Evolutionary conservation across 2,797 vertebrate genomes (phyloP), one percentile per base, ranked within the genome.

Genomic region (Micrastur ruficollis): DNA sequence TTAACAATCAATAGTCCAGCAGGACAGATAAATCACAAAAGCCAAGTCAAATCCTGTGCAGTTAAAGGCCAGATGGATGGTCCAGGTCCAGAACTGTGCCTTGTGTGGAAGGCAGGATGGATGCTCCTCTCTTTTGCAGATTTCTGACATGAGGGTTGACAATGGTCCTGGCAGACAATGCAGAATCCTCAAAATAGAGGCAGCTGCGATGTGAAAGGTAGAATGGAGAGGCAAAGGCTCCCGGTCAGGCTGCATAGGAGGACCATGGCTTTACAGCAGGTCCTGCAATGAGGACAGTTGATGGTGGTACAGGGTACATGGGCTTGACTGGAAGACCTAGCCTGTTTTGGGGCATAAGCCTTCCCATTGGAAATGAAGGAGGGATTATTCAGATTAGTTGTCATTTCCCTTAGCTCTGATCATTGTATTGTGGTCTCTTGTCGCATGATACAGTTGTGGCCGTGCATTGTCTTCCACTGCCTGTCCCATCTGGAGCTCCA

Each of bases 21-120:
- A 92, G 71, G 52, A 70, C 52, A 61, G 46, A 85, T 78, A 79
- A 85, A 78, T 92, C 71, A 89, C 56, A 66, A 65, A 86, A 91
- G 62, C 85, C 81, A 70, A 23, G 61, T 74, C 50, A 84, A 52
- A 88, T 78, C 86, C 56, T 66, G 55, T 56, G 26, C 56, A 42
- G 62, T 62, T 84, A 84, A 61, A 81, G 80, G 66, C 70, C 83
- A 78, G 52, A 65, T 52, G 71, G 36, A 65, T 82, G 50, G 36
- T 78, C 71, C 50, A 59, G 50, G 34, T 65, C 56, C 52, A 80
- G 62, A 31, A 55, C 32, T 14, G 46, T 46, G 46, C 59, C n/a
- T 55, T 14, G 3, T n/a, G 31, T 55, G 46, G 23, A 67, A 53
- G 80, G 29, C 36, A 68, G 59, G n/a, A 12, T 42, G 40, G 61